phyloP scores from a whole-genome alignment of 2,797 vertebrate species.

The Lagodon rhomboides region DNA sequence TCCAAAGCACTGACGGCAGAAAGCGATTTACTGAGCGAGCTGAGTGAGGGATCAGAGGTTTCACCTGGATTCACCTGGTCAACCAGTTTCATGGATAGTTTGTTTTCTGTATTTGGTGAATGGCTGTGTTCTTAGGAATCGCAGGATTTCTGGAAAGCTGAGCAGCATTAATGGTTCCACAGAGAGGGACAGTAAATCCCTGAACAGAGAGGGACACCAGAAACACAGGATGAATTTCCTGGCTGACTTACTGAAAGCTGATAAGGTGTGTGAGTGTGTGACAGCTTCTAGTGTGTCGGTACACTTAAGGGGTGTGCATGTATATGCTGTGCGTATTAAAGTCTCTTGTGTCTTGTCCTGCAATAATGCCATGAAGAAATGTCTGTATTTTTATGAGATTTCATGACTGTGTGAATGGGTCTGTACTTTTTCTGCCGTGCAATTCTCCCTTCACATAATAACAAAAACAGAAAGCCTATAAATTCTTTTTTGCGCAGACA shows the following conservation, averaged over 20 bases:
- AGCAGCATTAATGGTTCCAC: constrained; percentile 47
- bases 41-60: constrained; percentile 36
- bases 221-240: constrained; percentile 43
- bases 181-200: constrained; percentile 59
- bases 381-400: constrained; percentile 43
- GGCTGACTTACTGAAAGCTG: constrained; percentile 46
- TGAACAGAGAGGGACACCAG: constrained; percentile 58
- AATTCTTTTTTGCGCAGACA: constrained; percentile 48
- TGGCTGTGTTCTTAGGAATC: constrained; percentile 27
- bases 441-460: constrained; percentile 32
- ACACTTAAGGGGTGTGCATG: constrained; percentile 5
- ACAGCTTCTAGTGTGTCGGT: constrained; percentile 19
- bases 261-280: constrained; percentile 37
- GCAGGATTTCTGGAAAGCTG: constrained; percentile 36
- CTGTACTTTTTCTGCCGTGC: constrained; percentile 5
- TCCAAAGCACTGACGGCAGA: constrained; percentile 22
- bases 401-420: constrained; percentile 11
- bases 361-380: constrained; percentile 28
- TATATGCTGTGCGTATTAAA: constrained; percentile 25
- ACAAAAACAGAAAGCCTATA: constrained; percentile 63
- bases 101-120: constrained; percentile 22
- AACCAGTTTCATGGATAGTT: constrained; percentile 38
- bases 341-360: constrained; percentile 23
- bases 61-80: constrained; percentile 51
- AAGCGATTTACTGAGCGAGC: constrained; percentile 49